Percentiles rank a stretch among this genome's conserved stretches.
Conservation (phyloP, 2,888 invertebrate genomes). For the Sylvicola fuscatus region DNA sequence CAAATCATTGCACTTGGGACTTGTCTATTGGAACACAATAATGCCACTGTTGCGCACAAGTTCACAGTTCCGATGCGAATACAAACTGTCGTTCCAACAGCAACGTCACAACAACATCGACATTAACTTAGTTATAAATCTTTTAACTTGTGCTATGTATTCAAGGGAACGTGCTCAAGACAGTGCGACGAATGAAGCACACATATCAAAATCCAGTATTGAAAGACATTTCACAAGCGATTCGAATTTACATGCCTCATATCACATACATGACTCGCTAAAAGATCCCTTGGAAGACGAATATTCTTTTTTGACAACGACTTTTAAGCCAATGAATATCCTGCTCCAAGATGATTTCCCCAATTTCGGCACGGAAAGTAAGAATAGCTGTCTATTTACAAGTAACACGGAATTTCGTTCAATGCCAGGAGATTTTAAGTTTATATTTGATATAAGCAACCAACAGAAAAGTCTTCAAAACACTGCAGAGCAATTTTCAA, state of each 20-base stretch:
- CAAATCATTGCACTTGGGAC: slow-evolving; percentile 14
- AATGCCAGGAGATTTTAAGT: too few relatives aligned
- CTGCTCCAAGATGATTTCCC: too few relatives aligned
- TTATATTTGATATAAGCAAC: too few relatives aligned
- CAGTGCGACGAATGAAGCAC: too few relatives aligned
- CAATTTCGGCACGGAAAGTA: too few relatives aligned
- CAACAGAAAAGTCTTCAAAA: too few relatives aligned
- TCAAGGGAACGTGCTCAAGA: background rate
- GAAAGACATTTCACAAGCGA: too few relatives aligned
- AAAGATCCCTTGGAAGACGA: background rate
- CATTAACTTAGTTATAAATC: slow-evolving; percentile 8
- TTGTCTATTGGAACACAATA: slow-evolving; percentile 21
- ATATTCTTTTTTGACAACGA: background rate
- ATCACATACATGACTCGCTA: background rate
- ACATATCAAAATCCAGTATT: too few relatives aligned
- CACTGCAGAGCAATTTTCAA: too few relatives aligned
- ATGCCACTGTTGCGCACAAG: slow-evolving; percentile 19
- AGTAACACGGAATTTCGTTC: background rate
- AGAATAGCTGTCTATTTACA: too few relatives aligned
- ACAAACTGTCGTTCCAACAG: slow-evolving; percentile 17
- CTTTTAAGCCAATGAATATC: too few relatives aligned
- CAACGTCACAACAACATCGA: slow-evolving; percentile 12
- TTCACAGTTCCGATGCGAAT: slow-evolving; percentile 12
- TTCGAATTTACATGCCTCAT: too few relatives aligned
- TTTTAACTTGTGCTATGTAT: slow-evolving; percentile 18